Percentiles rank a stretch among this genome's conserved stretches.
These are phyloP conservation scores for Trissolcus japonicus DNA, from an alignment of 2,888 invertebrate species.

Conservation along the genomic window DNA sequence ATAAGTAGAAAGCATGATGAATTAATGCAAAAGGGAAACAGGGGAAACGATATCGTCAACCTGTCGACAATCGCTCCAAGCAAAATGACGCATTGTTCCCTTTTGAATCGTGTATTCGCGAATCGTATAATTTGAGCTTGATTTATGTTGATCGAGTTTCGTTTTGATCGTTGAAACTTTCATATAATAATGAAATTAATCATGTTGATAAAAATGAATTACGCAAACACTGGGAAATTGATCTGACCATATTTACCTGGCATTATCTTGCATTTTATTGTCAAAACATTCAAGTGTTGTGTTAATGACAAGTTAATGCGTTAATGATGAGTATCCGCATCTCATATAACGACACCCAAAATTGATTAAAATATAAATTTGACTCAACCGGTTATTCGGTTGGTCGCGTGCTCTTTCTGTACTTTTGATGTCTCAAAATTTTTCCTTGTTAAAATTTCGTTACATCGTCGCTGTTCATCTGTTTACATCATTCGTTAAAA, in stretches of 20 bases:
- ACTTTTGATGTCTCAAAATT: too few relatives aligned
- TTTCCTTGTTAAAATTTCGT: too few relatives aligned
- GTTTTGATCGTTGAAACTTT: slow-evolving; percentile 20
- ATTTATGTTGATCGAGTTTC: slow-evolving; percentile 37
- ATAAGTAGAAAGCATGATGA: slow-evolving; percentile 19
- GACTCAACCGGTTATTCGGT: too few relatives aligned
- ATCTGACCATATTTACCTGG: slow-evolving; percentile 13
- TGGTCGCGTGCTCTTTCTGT: too few relatives aligned
- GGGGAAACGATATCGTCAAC: slow-evolving; percentile 24
- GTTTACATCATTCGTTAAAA: too few relatives aligned
- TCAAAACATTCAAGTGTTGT: neutral
- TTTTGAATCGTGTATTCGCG: neutral
- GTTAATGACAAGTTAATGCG: too few relatives aligned
- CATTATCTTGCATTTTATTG: slow-evolving; percentile 8
- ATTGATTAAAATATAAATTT: too few relatives aligned
- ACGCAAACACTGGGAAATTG: slow-evolving; percentile 3
- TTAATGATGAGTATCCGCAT: too few relatives aligned
- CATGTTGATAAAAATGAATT: slow-evolving; percentile 34
- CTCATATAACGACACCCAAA: too few relatives aligned
- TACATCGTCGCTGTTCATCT: too few relatives aligned
- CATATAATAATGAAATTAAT: slow-evolving; percentile 28
- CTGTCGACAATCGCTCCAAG: slow-evolving; percentile 1
- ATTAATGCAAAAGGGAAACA: slow-evolving; percentile 30
- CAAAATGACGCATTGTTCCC: slow-evolving; percentile 21
- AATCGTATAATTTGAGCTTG: slow-evolving; percentile 7